Evolutionary conservation across 2,888 invertebrate species (phyloP), one percentile per base, ranked within the genome.

Genomic region (Scaptomyza cyrtandrae): DNA sequence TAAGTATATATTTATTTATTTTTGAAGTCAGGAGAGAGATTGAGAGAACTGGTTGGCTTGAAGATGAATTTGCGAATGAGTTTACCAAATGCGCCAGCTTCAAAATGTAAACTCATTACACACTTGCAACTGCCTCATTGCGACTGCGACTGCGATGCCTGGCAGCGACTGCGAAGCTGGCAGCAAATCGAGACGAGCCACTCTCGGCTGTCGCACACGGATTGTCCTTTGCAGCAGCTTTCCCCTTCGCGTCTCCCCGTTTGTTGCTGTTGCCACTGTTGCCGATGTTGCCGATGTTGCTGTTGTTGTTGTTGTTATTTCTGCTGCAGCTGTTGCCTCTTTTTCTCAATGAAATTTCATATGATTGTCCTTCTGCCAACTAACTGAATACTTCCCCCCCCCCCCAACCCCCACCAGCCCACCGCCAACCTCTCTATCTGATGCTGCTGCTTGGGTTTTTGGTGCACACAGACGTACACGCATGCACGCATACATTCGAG

Each of bases 21-120:
- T 19, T 19, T 19, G 19, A 24, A 49, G n/a, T 16, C 16, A 10
- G 19, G 5, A 29, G 44, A 56, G 45, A 43, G 59, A 49, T 61
- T 71, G 74, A 68, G 19, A 39, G 74, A 57, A 89, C 91, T 90
- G 83, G 66, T 76, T 86, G 79, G 90, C 76, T 91, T 86, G 88
- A 84, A 85, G 84, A 86, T 83, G 83, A 86, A 79, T 83, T 84
- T 90, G 79, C 79, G 85, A 91, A 91, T 91, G 90, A 91, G 90
- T 83, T 84, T 79, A 72, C 85, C 86, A 80, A 75, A 73, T 72
- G 78, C 74, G 75, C 78, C 78, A 80, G 84, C 80, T 71, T 78
- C 73, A 78, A 59, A 84, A 89, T 66, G 80, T 86, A 80, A 88
- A 83, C 89, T 86, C 80, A 75, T 39, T 14, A 14, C 14, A 78